Evolutionary conservation across 2,113 vertebrate species (phyloP).

Genomic region (Ailurus styani): DNA sequence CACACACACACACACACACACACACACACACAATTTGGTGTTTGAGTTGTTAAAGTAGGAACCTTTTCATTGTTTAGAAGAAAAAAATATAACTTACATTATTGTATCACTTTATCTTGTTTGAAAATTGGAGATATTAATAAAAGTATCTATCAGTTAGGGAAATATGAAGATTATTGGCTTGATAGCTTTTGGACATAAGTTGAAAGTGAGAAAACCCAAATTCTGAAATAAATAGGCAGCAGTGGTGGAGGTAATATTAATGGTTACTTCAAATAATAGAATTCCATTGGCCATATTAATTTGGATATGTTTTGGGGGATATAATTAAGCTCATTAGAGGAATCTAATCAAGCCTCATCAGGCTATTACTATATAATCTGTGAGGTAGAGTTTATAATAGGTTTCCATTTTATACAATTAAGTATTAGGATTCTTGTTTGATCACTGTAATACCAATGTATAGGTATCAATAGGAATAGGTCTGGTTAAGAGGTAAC

Average conservation of each 20-base stretch:
- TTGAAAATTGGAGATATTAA: conserved; percentile 30
- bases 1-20: background rate
- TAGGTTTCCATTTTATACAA: background rate
- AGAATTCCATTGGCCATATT: background rate
- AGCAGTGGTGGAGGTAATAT: background rate
- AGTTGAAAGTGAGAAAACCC: background rate
- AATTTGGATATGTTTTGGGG: background rate
- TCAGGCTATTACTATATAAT: background rate
- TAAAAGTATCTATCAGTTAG: background rate
- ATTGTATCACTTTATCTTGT: background rate
- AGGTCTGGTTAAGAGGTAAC: background rate
- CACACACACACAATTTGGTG: background rate
- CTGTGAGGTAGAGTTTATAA: background rate
- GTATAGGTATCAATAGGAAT: background rate
- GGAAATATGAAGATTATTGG: conserved; percentile 7
- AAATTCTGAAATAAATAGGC: conserved; percentile 33
- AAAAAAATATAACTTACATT: conserved; percentile 24
- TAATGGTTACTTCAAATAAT: conserved; percentile 26
- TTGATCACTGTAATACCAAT: background rate
- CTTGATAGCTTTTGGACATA: background rate
- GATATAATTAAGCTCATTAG: background rate
- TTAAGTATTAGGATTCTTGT: background rate
- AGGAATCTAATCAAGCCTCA: background rate
- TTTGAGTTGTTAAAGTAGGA: conserved; percentile 24
- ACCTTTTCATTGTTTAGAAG: conserved; percentile 22